Conservation (phyloP, 2,113 vertebrate species). For the Myiozetetes cayanensis region DNA sequence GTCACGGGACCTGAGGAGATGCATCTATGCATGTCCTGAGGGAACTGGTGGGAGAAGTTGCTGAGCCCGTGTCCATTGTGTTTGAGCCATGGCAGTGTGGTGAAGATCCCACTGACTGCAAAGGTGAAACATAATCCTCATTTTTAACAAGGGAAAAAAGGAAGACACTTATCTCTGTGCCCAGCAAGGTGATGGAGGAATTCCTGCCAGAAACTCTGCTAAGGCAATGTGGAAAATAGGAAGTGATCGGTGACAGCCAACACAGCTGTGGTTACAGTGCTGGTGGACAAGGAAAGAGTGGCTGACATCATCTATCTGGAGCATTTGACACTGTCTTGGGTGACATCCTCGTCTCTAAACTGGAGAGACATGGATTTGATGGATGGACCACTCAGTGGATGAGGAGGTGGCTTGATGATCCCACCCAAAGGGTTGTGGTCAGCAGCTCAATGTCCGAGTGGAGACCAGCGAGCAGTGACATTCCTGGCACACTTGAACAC, state of each 20-base stretch:
- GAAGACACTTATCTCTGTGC: neutral
- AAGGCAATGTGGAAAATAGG: neutral
- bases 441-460: neutral
- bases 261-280: too few relatives aligned
- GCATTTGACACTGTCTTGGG: rapidly evolving
- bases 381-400: neutral
- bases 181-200: neutral
- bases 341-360: neutral
- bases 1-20: neutral
- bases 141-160: neutral
- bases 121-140: neutral
- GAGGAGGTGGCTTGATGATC: too few relatives aligned
- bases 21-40: neutral
- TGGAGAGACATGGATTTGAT: neutral
- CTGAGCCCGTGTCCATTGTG: rapidly evolving
- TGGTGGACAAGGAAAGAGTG: neutral
- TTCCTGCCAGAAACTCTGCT: neutral
- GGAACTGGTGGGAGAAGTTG: neutral
- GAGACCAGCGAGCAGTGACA: too few relatives aligned
- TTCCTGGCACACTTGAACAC: neutral
- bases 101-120: neutral
- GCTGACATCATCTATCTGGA: neutral
- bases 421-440: neutral
- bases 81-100: neutral
- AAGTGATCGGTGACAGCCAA: neutral